A percentile compares a stretch with the other conserved stretches of the same genome.
Evolutionary conservation across 35 echinoderm and acorn worm genomes (phyloP).

Genomic region (Heliocidaris tuberculata): DNA sequence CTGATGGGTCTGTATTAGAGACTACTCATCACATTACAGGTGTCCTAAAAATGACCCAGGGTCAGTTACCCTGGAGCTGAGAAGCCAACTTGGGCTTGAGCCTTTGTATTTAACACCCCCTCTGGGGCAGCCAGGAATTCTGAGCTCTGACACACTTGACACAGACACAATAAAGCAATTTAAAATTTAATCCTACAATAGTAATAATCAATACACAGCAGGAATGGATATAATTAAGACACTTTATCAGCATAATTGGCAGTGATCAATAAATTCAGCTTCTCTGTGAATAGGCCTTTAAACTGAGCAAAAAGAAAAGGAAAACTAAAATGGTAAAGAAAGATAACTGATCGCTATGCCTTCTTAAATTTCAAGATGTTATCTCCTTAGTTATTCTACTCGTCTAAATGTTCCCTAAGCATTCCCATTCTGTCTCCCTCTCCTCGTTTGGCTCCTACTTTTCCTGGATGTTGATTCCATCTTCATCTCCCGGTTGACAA

Average conservation of each 20-base stretch:
- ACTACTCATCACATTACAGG: background rate
- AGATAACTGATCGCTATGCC: background rate
- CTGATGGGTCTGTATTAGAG: background rate
- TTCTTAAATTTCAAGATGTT: background rate
- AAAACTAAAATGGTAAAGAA: background rate
- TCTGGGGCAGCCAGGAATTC: background rate
- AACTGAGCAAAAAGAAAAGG: background rate
- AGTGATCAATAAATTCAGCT: background rate
- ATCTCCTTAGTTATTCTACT: background rate
- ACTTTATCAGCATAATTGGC: background rate
- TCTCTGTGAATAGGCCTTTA: background rate
- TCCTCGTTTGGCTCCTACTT: background rate
- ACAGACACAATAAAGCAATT: background rate
- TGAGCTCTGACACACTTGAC: background rate
- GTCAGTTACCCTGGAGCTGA: background rate
- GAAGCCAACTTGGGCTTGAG: conserved; percentile 8
- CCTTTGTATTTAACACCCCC: background rate
- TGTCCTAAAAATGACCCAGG: background rate
- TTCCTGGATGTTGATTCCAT: conserved; percentile 15
- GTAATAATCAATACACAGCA: background rate
- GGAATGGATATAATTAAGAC: background rate
- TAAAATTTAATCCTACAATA: background rate
- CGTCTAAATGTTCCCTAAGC: background rate
- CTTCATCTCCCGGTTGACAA: background rate
- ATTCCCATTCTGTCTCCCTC: background rate